A percentile compares a stretch with the other conserved stretches of the same genome.
These are phyloP conservation scores for Aphis gossypii DNA, from an alignment of 1,140 invertebrate species.

Conservation along the genomic window DNA sequence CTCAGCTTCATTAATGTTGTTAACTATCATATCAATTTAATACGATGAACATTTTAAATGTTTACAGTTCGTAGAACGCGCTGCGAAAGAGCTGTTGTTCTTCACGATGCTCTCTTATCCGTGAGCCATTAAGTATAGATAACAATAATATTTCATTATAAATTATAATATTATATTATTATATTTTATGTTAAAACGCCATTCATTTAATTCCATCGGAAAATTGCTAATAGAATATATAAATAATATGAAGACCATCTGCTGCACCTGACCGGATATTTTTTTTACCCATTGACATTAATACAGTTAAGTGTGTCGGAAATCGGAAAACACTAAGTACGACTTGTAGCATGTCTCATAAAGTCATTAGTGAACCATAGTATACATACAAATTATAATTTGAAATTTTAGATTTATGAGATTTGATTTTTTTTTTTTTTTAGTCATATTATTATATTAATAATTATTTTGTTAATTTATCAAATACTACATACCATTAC, in stretches of 20 bases:
- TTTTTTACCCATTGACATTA: not conserved
- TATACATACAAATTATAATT: not conserved
- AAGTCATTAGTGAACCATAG: not conserved
- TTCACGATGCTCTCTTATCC: conserved; percentile 31
- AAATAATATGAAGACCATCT: not conserved
- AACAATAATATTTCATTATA: not conserved
- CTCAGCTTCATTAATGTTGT: not conserved
- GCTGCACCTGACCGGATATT: not conserved
- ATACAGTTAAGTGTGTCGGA: not conserved
- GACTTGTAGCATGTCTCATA: not conserved
- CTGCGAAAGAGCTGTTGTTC: conserved; percentile 16
- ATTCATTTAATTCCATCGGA: not conserved
- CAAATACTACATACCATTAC: not conserved
- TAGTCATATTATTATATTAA: not conserved
- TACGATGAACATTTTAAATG: not conserved
- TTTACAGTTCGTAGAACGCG: not conserved
- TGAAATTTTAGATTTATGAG: too few relatives aligned
- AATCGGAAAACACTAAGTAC: not conserved
- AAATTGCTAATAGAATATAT: not conserved
- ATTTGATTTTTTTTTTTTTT: not conserved
- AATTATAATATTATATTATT: not conserved
- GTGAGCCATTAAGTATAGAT: not conserved
- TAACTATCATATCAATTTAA: not conserved
- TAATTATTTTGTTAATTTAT: not conserved
- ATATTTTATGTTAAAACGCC: not conserved